Evolutionary conservation across 1,140 invertebrate species (phyloP).

Genomic region (Nymphalis io): DNA sequence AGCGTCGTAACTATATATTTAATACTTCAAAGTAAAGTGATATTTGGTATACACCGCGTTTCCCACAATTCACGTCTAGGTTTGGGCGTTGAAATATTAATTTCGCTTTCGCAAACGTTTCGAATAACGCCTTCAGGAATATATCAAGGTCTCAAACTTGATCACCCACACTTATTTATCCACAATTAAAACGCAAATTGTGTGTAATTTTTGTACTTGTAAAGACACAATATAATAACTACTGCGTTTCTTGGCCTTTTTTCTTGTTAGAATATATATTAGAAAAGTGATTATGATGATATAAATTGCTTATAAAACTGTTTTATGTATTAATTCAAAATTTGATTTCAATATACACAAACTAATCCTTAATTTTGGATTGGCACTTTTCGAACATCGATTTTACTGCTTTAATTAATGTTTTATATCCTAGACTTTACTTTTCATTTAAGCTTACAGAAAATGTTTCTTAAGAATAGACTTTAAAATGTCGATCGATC

Average conservation of each 20-base stretch:
- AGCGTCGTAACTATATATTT: not conserved
- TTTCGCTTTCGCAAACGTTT: slow-evolving; percentile 10
- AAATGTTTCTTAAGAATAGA: not conserved
- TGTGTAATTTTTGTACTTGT: not conserved
- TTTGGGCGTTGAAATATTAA: slow-evolving; percentile 12
- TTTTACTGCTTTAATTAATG: too few species aligned
- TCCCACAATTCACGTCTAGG: slow-evolving; percentile 9
- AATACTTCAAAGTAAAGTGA: slow-evolving; percentile 8
- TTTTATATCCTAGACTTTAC: not conserved
- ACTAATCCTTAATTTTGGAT: too few species aligned
- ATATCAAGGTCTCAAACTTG: not conserved
- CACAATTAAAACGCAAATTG: not conserved
- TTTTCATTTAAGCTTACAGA: not conserved
- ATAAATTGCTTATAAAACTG: too few species aligned
- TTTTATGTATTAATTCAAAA: too few species aligned
- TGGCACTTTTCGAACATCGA: too few species aligned
- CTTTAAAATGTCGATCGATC: slow-evolving; percentile 10
- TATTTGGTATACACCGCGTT: not conserved
- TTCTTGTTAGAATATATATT: too few species aligned
- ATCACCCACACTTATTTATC: slow-evolving; percentile 2
- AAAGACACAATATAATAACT: too few species aligned
- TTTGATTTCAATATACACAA: too few species aligned
- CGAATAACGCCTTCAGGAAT: slow-evolving; percentile 3
- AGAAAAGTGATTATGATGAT: too few species aligned
- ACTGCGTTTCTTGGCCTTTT: too few species aligned